These are phyloP conservation scores for Drosophila sechellia DNA, from an alignment of 1,140 invertebrate genomes.

Conservation along the genomic window DNA sequence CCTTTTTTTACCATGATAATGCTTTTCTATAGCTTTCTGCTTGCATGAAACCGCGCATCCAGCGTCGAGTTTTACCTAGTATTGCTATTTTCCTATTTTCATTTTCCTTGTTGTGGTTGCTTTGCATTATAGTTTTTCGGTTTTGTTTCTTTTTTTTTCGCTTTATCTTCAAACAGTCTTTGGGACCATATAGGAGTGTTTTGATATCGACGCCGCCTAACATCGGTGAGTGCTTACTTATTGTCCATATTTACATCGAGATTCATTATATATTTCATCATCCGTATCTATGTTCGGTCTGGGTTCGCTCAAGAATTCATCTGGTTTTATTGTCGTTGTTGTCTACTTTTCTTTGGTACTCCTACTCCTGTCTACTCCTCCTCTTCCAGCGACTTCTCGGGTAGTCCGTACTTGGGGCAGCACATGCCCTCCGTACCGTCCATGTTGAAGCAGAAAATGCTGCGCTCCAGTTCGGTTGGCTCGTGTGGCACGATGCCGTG, in stretches of 20 bases:
- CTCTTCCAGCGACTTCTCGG: constrained; percentile 82
- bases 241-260: constrained; percentile 73
- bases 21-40: constrained; percentile 17
- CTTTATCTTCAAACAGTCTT: constrained; percentile 61
- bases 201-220: constrained; percentile 42
- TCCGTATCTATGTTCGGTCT: constrained; percentile 2
- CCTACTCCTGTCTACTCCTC: constrained; percentile 64
- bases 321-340: constrained; percentile 26
- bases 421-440: constrained; percentile 93
- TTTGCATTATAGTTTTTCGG: constrained; percentile 8
- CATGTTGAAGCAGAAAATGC: constrained; percentile 92
- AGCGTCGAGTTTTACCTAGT: constrained; percentile 52
- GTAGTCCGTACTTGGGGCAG: constrained; percentile 88
- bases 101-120: constrained; percentile 28
- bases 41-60: constrained; percentile 64
- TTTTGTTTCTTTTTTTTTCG: constrained; percentile 11
- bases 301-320: not conserved
- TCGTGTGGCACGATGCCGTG: constrained; percentile 93
- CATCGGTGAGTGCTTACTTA: constrained; percentile 57
- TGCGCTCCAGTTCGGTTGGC: constrained; percentile 89
- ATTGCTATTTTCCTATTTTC: constrained; percentile 36
- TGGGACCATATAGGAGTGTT: constrained; percentile 60
- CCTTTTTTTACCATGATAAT: not conserved
- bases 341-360: not conserved
- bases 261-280: constrained; percentile 9